Base-by-base conservation (phyloP, 2,797 vertebrate genomes). In the Lycodopsis pacificus region DNA sequence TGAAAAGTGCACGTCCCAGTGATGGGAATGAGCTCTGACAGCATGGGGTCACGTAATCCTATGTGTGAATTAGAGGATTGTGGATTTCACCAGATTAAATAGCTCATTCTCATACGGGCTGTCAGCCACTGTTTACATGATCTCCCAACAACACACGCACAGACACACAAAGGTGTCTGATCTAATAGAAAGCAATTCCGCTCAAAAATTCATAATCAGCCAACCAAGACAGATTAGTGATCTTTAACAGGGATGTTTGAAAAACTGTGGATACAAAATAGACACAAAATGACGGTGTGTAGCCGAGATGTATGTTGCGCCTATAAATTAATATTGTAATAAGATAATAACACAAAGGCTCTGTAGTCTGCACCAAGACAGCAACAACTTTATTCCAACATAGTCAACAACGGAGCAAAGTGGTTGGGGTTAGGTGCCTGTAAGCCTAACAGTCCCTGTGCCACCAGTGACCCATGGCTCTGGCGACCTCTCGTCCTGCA, bases 41-140 rank as follows among this genome's bases (percentile, higher is more conserved):
- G 73, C 57, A 11, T 22, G 48, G 62, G 79, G 73, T 76, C 84
- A 71, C 70, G 58, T 67, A 48, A 51, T 76, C 66, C 17, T 11
- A 69, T 65, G 65, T 73, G 65, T 73, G 71, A 85, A 76, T 61
- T 66, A 36, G 53, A 65, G 67, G 49, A 34, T 44, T 76, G 62
- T 76, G 63, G 78, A 66, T 83, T 80, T 73, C 53, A 76, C 70
- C 44, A 58, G 56, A 75, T 77, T 79, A 71, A 86, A 71, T 25
- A 17, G 66, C n/a, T 69, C 25, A 62, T 59, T 75, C 34, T 70
- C 49, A 63, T 77, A 46, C 19, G 6, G 70, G 63, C 80, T 83
- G 80, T 69, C 73, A 58, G 64, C 56, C 56, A 36, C 19, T 70
- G 67, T 83, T 87, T 65, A 79, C 62, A 61, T 72, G 72, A 83